Evolutionary conservation across 2,113 vertebrate species (phyloP).

Genomic region (Brachyhypopomus gauderio): DNA sequence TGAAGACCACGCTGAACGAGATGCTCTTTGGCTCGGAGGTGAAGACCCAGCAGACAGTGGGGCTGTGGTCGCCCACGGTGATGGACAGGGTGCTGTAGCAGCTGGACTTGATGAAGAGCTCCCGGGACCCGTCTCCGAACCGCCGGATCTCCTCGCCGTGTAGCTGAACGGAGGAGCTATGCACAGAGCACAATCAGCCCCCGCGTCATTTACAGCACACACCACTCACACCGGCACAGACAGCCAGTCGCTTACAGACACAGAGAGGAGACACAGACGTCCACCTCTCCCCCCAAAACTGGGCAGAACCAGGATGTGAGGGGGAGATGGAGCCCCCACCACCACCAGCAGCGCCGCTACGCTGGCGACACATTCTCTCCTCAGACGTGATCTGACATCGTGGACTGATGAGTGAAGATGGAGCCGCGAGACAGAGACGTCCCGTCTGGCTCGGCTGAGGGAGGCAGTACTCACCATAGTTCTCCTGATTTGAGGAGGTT

Average conservation of each 20-base stretch:
- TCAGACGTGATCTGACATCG: not conserved
- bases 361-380: not conserved
- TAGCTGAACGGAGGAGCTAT: constrained; percentile 81
- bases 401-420: not conserved
- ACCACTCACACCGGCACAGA: no score
- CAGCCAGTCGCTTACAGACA: no score
- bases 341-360: not conserved
- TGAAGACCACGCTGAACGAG: constrained; percentile 88
- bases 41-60: constrained; percentile 90
- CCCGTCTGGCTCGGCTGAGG: not conserved
- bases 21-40: constrained; percentile 96
- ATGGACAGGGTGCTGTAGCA: constrained; percentile 88
- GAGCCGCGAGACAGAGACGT: not conserved
- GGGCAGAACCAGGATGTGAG: no score
- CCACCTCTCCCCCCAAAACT: no score
- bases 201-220: no score
- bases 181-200: not conserved
- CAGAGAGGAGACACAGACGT: no score
- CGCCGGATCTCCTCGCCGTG: constrained; percentile 81
- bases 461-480: constrained; percentile 81
- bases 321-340: no score
- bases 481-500: constrained; percentile 89
- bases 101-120: constrained; percentile 89
- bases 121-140: constrained; percentile 85
- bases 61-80: constrained; percentile 73